Conservation (phyloP, 2,113 vertebrate genomes). For the Chlamydotis undulata region DNA sequence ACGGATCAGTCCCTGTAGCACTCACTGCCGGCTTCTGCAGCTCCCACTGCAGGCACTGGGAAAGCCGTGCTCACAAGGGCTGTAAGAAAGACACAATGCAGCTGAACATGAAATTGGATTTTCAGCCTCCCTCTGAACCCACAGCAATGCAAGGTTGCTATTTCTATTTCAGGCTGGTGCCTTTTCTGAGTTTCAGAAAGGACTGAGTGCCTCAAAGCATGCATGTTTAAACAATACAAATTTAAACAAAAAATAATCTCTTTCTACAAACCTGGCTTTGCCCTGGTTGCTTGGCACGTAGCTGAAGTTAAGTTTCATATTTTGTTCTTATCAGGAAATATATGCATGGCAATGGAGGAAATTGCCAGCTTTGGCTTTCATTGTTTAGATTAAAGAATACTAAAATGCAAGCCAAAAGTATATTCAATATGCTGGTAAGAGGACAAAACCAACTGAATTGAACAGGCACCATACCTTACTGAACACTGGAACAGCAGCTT, state of each 20-base stretch:
- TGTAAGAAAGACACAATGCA: background rate
- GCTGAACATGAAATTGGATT: background rate
- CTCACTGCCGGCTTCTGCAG: background rate
- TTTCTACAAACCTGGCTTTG: background rate
- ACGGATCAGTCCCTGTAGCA: background rate
- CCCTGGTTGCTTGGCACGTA: background rate
- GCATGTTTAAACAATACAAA: background rate
- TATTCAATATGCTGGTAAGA: background rate
- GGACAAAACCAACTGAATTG: background rate
- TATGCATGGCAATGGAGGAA: background rate
- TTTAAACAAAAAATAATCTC: conserved; percentile 3
- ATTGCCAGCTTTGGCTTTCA: background rate
- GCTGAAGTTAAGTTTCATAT: background rate
- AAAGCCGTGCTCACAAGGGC: background rate
- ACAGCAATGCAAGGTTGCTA: background rate
- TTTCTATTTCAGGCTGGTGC: background rate
- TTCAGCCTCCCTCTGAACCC: background rate
- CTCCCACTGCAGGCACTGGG: background rate
- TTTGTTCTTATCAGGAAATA: background rate
- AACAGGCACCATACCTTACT: background rate
- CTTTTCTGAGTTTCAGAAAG: background rate
- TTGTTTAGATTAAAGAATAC: background rate
- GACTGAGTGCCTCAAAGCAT: background rate
- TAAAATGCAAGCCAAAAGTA: background rate
- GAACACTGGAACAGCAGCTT: background rate